Evolutionary conservation across 2,888 invertebrate genomes (phyloP).

Genomic region (Sesamia inferens): DNA sequence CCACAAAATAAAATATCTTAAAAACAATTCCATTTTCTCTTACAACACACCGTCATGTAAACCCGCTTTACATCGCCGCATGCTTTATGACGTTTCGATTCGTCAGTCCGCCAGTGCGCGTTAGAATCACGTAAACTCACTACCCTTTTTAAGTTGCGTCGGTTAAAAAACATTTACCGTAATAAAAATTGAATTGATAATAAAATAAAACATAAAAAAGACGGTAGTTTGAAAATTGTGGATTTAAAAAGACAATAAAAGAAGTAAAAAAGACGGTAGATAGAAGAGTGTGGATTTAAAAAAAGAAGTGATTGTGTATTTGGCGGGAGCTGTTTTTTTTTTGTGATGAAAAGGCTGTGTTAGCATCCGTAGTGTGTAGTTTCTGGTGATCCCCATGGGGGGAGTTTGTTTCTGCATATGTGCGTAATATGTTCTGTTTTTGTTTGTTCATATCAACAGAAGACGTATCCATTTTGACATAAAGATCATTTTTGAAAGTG

Average conservation of each 20-base stretch:
- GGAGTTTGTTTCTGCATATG: too few species aligned
- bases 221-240: too few species aligned
- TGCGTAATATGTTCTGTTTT: neutral
- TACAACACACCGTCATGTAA: constrained; percentile 64
- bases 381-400: neutral
- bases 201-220: neutral
- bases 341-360: neutral
- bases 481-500: neutral
- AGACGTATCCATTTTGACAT: neutral
- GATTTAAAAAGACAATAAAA: too few species aligned
- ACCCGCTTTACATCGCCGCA: constrained; percentile 51
- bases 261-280: neutral
- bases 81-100: constrained; percentile 31
- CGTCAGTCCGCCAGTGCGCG: constrained; percentile 37
- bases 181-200: neutral
- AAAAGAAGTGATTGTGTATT: neutral
- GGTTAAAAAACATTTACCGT: neutral
- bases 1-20: neutral
- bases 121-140: constrained; percentile 34
- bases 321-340: neutral
- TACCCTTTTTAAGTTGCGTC: constrained; percentile 17
- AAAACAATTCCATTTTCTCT: neutral
- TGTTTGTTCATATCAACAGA: neutral
- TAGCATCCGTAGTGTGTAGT: neutral
- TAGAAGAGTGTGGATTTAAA: too few species aligned